Base-by-base conservation (phyloP, 2,113 vertebrate genomes). In the Engystomops pustulosus region DNA sequence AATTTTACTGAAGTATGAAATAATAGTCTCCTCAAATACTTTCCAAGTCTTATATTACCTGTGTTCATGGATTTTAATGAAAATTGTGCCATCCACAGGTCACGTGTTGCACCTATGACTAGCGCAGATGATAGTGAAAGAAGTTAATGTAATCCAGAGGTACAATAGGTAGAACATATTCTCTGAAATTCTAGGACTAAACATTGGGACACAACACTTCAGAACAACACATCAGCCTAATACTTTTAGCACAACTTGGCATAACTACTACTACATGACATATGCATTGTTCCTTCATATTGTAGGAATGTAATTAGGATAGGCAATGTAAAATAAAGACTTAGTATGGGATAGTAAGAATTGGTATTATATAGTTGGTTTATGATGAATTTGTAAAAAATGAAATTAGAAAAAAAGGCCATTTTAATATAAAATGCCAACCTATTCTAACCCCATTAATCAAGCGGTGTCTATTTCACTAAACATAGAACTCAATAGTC, bases 401-500 rank as follows among this genome's bases (percentile, higher is more conserved):
- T 55, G 4, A 32, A 76, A 18, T 27, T 12, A 71, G 25, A 34
- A 49, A 34, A 41, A 45, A 76, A 75, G 12, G 41, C 6, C 71
- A 83, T 76, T 83, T 83, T 83, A 83, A 83, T 76, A 67, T 83
- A 83, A 83, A 83, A 83, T 83, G 70, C 65, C 71, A 41, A 74
- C 25, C 23, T 51, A 60, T 44, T 44, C 55, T 45, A 14, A 79
- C 36, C 27, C 45, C 20, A 81, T 44, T 17, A 68, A 36, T 34
- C 27, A 36, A 49, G 15, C 23, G 32, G 55, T 32, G 36, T 47
- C 34, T 81, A n/a, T 71, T 58, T 36, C 18, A 69, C 9, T 32
- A 77, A 58, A 38, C 70, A 53, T 47, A 23, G 18, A 30, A n/a
- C 8, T 18, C 30, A 51, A 75, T n/a, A 38, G 30, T 51, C 30